Evolutionary conservation across 2,113 vertebrate genomes (phyloP), one percentile per base, ranked within the genome.

Genomic region (Labeo catla): DNA sequence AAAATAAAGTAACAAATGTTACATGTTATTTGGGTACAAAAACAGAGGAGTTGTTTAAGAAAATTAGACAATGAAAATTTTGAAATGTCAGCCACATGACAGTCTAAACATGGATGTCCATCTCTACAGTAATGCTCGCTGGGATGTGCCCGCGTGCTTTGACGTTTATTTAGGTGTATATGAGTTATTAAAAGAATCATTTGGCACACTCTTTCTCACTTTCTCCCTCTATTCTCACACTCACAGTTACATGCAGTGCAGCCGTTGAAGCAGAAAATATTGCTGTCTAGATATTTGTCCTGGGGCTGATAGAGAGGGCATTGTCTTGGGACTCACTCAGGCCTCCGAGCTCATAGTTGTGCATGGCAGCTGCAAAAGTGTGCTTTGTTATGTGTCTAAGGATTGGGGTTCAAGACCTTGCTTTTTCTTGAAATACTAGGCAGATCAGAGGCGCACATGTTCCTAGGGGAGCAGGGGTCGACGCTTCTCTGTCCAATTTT

Each of bases 91-190:
- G n/a, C 49, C 50, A 34, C 52, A 9, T 78, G 52, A 39, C 52
- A 39, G 23, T 28, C 34, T 61, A 61, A 59, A 79, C 10, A 9
- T 43, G 54, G 28, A 36, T 61, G 19, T 43, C 36, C 21, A 36
- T 57, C 28, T 54, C 76, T 77, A 93, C 90, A 92, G 88, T 83
- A 92, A 91, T 90, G 89, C 93, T 95, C 95, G 95, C 95, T 93
- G 95, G 94, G 95, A 95, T 96, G 95, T 97, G 97, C 96, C 96
- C 94, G 90, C 96, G 95, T 94, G 90, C 95, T 79, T 93, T 93
- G 93, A 94, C 95, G 97, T 97, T 98, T 96, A 97, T 98, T 98
- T 97, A 96, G 96, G 98, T 98, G 97, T 97, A 96, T 96, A 98
- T 98, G 95, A 96, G 96, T 94, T 94, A 96, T 98, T 97, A 98